Base-by-base conservation (phyloP, 2,113 vertebrate species). In the Erythrocercus mccallii region DNA sequence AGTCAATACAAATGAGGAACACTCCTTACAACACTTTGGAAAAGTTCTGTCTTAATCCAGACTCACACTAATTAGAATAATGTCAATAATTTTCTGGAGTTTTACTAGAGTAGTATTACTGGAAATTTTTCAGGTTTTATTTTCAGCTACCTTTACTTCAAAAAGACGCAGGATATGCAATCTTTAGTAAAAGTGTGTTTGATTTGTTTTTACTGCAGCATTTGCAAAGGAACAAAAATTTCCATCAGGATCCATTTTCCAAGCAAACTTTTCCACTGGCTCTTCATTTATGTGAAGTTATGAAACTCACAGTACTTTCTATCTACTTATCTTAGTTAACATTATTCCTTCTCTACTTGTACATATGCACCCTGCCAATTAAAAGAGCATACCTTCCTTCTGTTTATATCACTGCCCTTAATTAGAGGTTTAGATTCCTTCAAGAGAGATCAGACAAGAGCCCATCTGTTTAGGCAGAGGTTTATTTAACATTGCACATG, bases 401-500 rank as follows among this genome's bases (percentile, higher is more conserved):
- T 90, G 74, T 37, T 93, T 76, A 40, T 76, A 93, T 11, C 50
- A 45, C 57, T 69, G 70, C 20, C 74, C 68, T 93, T 94, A 95
- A 94, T 95, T 95, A 93, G 74, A 57, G 88, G 54, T 82, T 93
- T 57, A 61, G 74, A 61, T 82, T 57, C 25, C 89, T 96, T 91
- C 81, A 91, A 54, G 62, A 80, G 45, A 92, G 5, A 82, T 56
- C 42, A 90, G 61, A 57, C 53, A 90, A 56, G 48, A 64, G 62
- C 25, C 94, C 94, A 96, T 95, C 95, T 96, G 95, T 93, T 96
- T 79, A 72, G 47, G 33, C 68, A 94, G 64, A 81, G 48, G 40
- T 82, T 96, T 96, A 85, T 95, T 96, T 94, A 94, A 93, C 66
- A 64, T 10, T 81, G 58, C 74, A 37, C 76, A 68, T 94, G 87